Conservation (phyloP, 2,113 vertebrate genomes). For the Symphodus melops region DNA sequence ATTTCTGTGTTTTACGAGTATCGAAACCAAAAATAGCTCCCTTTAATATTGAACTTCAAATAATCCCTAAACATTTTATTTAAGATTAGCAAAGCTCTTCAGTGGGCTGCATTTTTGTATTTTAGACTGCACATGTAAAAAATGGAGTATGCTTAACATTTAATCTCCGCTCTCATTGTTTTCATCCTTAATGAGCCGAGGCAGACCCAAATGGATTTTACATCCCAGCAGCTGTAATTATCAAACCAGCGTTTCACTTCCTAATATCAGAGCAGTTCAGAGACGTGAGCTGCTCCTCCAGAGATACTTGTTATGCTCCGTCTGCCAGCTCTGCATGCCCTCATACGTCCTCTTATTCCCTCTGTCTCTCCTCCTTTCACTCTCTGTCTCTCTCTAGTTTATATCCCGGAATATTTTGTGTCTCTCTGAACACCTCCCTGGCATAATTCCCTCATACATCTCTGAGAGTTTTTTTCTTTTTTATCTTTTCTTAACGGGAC, state of each 20-base stretch:
- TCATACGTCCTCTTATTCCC: slow-evolving; percentile 20
- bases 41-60: not conserved
- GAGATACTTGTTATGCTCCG: slow-evolving; percentile 35
- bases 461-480: not conserved
- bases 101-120: not conserved
- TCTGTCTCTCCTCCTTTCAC: slow-evolving; percentile 1
- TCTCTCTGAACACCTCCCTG: slow-evolving; percentile 6
- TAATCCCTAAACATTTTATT: not conserved
- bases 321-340: slow-evolving; percentile 26
- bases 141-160: slow-evolving; percentile 25
- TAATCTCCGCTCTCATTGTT: slow-evolving; percentile 10
- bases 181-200: slow-evolving; percentile 32
- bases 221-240: slow-evolving; percentile 27
- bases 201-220: slow-evolving; percentile 23
- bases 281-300: slow-evolving; percentile 20
- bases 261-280: slow-evolving; percentile 31
- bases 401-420: not conserved
- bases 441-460: slow-evolving; percentile 21
- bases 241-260: slow-evolving; percentile 33
- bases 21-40: not conserved
- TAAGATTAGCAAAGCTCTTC: no score
- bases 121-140: slow-evolving; percentile 6
- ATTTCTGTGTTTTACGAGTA: not conserved
- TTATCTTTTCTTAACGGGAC: not conserved
- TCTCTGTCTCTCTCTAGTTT: not conserved